Conservation (phyloP, 2,888 invertebrate genomes). For the Bibio marci region DNA sequence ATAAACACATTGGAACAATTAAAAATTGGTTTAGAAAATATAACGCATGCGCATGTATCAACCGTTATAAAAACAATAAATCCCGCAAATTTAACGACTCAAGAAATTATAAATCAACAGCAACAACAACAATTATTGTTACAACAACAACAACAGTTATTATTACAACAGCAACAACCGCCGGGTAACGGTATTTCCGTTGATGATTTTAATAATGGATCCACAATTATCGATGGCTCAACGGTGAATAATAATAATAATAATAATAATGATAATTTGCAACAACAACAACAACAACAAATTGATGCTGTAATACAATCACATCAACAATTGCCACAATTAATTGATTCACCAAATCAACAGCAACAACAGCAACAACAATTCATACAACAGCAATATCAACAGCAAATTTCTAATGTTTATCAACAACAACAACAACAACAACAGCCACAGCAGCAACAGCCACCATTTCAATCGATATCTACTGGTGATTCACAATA, state of each 20-base stretch:
- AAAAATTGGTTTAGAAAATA: conserved; percentile 38
- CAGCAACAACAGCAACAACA: conserved; percentile 6
- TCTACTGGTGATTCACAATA: conserved; percentile 6
- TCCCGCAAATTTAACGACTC: neutral
- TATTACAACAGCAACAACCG: conserved; percentile 6
- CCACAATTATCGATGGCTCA: neutral
- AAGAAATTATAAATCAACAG: neutral
- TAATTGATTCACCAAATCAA: conserved; percentile 3
- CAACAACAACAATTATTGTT: neutral
- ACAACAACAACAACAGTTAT: neutral
- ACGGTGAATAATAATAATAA: neutral
- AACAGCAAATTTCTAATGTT: conserved; percentile 3
- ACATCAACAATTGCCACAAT: conserved; percentile 7
- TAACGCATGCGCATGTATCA: conserved; percentile 34
- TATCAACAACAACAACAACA: conserved; percentile 4
- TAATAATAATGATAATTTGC: neutral
- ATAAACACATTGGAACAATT: conserved; percentile 37
- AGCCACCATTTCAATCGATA: too few species aligned
- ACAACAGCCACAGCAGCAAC: conserved; percentile 1
- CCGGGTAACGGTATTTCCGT: conserved; percentile 6
- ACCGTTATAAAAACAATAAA: conserved; percentile 6
- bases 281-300: conserved; percentile 8
- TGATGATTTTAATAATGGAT: neutral
- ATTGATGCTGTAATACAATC: conserved; percentile 5
- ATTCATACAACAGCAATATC: conserved; percentile 5